Percentiles rank a stretch among this genome's conserved stretches.
Conservation (phyloP, 2,113 vertebrate genomes). For the Scatophagus argus region DNA sequence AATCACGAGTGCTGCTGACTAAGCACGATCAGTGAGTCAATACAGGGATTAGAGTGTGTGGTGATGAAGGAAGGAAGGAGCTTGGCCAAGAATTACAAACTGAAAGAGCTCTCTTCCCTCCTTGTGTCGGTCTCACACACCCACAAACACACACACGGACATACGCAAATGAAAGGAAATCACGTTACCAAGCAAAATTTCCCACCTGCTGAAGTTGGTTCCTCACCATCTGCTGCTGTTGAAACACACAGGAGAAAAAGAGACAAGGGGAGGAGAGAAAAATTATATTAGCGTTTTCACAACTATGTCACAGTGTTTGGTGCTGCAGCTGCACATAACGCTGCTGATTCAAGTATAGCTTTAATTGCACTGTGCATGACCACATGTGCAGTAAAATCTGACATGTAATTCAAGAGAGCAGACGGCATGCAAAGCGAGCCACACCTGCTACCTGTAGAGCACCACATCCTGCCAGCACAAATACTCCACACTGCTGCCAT, state of each 20-base stretch:
- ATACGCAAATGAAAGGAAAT: conserved; percentile 54
- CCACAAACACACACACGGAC: conserved; percentile 11
- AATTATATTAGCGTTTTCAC: conserved; percentile 61
- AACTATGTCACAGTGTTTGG: conserved; percentile 42
- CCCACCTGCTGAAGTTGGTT: conserved; percentile 86
- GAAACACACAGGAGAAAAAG: conserved; percentile 54
- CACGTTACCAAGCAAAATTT: conserved; percentile 72
- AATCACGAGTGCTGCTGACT: conserved; percentile 63
- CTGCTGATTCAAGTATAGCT: conserved; percentile 36
- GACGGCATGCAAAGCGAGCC: conserved; percentile 12
- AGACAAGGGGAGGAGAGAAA: conserved; percentile 20
- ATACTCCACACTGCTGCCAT: conserved; percentile 16
- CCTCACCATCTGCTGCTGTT: conserved; percentile 85
- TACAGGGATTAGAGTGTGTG: conserved; percentile 34
- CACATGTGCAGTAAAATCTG: conserved; percentile 40
- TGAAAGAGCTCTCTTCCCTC: not conserved
- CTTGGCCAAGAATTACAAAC: conserved; percentile 34
- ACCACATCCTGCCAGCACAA: conserved; percentile 36
- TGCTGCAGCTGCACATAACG: conserved; percentile 35
- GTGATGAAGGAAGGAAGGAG: conserved; percentile 38
- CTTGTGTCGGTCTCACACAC: conserved; percentile 8
- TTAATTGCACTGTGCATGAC: conserved; percentile 10
- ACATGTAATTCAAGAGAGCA: conserved; percentile 25
- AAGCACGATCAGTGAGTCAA: conserved; percentile 64
- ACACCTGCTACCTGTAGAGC: conserved; percentile 66